Evolutionary conservation across 2,113 vertebrate species (phyloP).

Genomic region (Tenebrosternarchus preto): DNA sequence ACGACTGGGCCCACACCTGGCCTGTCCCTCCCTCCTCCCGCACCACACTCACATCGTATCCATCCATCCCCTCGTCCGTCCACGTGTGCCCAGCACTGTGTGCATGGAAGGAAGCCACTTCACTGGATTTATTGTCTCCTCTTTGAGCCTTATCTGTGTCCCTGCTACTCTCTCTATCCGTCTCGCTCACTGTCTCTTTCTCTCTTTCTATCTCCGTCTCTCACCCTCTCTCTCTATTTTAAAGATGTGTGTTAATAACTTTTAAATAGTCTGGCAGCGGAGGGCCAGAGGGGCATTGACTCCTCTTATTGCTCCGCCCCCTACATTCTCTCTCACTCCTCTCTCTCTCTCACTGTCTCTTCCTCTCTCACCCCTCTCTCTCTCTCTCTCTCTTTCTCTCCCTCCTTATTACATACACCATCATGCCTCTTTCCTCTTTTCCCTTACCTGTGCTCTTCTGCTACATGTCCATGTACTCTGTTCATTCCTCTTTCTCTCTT

Average conservation of each 20-base stretch:
- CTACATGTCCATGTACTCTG: conserved; percentile 46
- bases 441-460: background rate
- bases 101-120: background rate
- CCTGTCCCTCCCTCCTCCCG: conserved; percentile 32
- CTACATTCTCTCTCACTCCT: conserved; percentile 21
- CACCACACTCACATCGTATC: conserved; percentile 13
- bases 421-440: conserved; percentile 25
- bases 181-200: conserved; percentile 32
- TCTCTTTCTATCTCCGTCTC: background rate
- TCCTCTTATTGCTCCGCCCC: conserved; percentile 50
- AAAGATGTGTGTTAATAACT: conserved; percentile 61
- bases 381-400: background rate
- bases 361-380: conserved; percentile 8
- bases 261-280: conserved; percentile 59
- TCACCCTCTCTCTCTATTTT: conserved; percentile 47
- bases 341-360: conserved; percentile 2
- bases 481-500: conserved; percentile 39
- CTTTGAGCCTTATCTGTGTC: background rate
- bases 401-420: conserved; percentile 1
- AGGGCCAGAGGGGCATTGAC: conserved; percentile 53
- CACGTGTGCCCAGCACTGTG: conserved; percentile 29
- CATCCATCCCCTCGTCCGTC: conserved; percentile 5
- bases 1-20: conserved; percentile 55
- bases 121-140: conserved; percentile 16
- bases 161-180: too few species aligned